These are phyloP conservation scores for Clamator glandarius DNA, from an alignment of 2,797 vertebrate species.

Conservation along the genomic window DNA sequence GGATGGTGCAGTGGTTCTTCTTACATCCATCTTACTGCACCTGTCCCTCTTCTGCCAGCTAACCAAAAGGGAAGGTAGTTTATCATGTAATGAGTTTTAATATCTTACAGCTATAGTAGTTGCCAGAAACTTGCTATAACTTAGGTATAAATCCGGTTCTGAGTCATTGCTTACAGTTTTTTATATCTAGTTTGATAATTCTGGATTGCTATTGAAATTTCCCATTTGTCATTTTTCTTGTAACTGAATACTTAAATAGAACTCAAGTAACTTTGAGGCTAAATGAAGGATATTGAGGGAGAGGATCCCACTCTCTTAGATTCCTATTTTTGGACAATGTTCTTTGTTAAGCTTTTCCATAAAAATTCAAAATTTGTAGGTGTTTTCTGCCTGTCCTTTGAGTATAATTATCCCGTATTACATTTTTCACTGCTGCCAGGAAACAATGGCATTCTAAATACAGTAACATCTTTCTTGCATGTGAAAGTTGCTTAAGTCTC, in stretches of 20 bases:
- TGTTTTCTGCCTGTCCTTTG: background rate
- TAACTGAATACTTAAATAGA: background rate
- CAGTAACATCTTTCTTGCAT: background rate
- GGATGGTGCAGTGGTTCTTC: background rate
- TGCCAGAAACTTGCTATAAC: background rate
- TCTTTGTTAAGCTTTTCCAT: slow-evolving; percentile 10
- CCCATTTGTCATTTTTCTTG: background rate
- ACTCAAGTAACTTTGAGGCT: background rate
- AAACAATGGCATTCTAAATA: background rate
- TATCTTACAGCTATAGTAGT: background rate
- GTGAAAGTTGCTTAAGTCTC: background rate
- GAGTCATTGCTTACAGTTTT: background rate
- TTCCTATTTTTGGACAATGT: background rate
- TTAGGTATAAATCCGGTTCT: background rate
- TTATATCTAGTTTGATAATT: background rate
- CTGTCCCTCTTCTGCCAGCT: background rate
- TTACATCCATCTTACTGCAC: background rate
- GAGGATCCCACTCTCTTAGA: background rate
- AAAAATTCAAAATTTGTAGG: background rate
- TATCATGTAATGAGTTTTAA: background rate
- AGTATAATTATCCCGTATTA: background rate
- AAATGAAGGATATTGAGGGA: background rate
- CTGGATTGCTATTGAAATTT: background rate
- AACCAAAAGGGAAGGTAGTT: background rate
- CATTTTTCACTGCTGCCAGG: background rate